phyloP scores from a whole-genome alignment of 2,797 vertebrate genomes.

The Melanotaenia nigrans region DNA sequence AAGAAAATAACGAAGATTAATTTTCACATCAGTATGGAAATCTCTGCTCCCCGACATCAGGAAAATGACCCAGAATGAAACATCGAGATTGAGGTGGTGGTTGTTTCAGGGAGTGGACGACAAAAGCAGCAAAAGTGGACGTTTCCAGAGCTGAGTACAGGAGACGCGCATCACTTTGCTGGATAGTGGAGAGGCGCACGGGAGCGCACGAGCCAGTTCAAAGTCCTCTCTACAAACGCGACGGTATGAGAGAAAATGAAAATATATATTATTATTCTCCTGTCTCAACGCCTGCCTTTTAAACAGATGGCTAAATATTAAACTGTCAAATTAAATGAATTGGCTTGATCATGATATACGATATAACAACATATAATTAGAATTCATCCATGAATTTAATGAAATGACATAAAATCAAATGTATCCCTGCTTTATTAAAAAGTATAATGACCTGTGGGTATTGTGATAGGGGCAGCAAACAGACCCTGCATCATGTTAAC shows the following conservation, averaged over 20 bases:
- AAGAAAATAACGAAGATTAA: neutral
- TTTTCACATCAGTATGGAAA: neutral
- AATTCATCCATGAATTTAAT: neutral
- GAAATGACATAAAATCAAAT: neutral
- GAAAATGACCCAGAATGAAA: conserved; percentile 39
- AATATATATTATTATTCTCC: neutral
- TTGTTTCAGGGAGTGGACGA: conserved; percentile 1
- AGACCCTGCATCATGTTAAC: neutral
- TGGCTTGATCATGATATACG: no score
- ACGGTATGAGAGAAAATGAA: neutral
- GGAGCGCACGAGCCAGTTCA: conserved; percentile 37
- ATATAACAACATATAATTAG: neutral
- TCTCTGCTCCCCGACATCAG: neutral
- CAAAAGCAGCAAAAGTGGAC: neutral
- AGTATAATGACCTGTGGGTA: no score
- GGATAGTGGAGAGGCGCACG: conserved; percentile 42
- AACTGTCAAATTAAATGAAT: no score
- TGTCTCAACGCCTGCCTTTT: neutral
- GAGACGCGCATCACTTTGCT: conserved; percentile 28
- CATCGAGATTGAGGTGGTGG: conserved; percentile 21
- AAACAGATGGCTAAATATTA: neutral
- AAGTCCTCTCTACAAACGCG: neutral
- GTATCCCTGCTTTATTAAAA: neutral
- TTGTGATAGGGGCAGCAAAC: neutral
- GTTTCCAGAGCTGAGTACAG: neutral